These are phyloP conservation scores for Silvanus unidentatus DNA, from an alignment of 2,888 invertebrate species.

Conservation along the genomic window DNA sequence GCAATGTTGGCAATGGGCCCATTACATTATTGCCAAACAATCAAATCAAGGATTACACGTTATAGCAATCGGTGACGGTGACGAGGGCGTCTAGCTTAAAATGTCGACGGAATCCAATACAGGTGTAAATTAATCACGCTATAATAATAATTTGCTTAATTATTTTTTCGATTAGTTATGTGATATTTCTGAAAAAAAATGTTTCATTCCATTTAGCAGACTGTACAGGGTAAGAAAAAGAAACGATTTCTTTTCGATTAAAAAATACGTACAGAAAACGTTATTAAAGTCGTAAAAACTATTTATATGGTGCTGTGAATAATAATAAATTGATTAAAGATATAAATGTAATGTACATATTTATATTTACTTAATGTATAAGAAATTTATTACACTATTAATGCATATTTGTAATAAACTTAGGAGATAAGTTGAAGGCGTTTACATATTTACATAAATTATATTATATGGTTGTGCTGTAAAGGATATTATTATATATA, in stretches of 20 bases:
- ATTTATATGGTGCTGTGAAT: constrained; percentile 19
- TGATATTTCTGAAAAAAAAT: background rate
- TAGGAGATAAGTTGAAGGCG: too few species aligned
- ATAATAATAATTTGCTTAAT: too few species aligned
- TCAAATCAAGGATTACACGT: constrained; percentile 38
- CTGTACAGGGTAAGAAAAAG: constrained; percentile 6
- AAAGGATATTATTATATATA: too few species aligned
- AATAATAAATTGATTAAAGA: constrained; percentile 15
- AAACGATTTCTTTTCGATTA: background rate
- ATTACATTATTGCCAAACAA: constrained; percentile 31
- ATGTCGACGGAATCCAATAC: constrained; percentile 39
- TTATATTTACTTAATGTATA: background rate
- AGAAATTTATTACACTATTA: too few species aligned
- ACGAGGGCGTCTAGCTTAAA: constrained; percentile 41
- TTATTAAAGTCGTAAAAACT: too few species aligned
- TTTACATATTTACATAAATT: too few species aligned
- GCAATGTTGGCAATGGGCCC: constrained; percentile 42
- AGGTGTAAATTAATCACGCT: constrained; percentile 32
- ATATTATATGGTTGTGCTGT: too few species aligned
- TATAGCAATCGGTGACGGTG: constrained; percentile 40
- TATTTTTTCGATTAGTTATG: too few species aligned
- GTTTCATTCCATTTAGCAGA: constrained; percentile 7
- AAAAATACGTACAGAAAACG: background rate
- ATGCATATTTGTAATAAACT: too few species aligned
- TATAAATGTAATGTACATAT: background rate